Percentiles rank a stretch among this genome's conserved stretches.
phyloP scores from a whole-genome alignment of 2,113 vertebrate species.

The Columba livia region DNA sequence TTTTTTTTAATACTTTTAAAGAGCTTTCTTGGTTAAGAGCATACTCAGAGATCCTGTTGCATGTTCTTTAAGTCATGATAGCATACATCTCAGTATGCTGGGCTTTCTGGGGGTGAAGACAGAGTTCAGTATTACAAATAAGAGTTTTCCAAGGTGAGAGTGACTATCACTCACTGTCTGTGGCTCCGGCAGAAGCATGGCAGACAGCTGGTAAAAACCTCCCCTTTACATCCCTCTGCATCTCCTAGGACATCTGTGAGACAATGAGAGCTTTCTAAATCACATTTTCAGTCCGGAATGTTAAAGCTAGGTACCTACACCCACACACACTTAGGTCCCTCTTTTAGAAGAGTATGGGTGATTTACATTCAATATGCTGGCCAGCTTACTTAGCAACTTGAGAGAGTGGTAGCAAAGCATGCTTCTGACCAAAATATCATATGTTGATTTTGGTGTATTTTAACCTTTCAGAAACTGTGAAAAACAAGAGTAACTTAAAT shows the following conservation, averaged over 20 bases:
- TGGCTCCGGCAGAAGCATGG: not conserved
- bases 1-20: not conserved
- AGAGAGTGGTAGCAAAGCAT: not conserved
- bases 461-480: not conserved
- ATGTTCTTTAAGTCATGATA: not conserved
- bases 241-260: not conserved
- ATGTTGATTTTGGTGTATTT: not conserved
- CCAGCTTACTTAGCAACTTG: not conserved
- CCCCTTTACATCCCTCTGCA: not conserved
- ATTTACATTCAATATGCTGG: not conserved
- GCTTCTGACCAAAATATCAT: not conserved
- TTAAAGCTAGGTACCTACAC: not conserved
- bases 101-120: not conserved
- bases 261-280: not conserved
- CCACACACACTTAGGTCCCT: not conserved
- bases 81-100: not conserved
- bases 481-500: not conserved
- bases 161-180: not conserved
- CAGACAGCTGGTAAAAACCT: not conserved
- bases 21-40: not conserved
- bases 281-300: not conserved
- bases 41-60: not conserved
- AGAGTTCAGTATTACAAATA: not conserved
- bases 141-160: not conserved
- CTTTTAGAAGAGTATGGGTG: not conserved